Conservation (phyloP, 2,888 invertebrate genomes). For the Drosophila mettleri region DNA sequence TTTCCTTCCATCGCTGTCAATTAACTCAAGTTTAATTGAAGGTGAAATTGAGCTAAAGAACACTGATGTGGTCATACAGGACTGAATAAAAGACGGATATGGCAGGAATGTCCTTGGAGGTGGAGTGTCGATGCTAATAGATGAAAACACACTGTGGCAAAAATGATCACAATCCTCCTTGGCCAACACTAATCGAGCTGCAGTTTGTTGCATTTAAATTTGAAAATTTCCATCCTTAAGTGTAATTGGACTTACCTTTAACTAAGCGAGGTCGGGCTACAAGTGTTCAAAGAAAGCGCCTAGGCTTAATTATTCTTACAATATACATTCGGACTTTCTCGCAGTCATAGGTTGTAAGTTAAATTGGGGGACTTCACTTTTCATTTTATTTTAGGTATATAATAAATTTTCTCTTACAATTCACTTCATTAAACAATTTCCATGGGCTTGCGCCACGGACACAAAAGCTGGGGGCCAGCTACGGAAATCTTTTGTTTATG, state of each 20-base stretch:
- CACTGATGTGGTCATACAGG: slow-evolving; percentile 69
- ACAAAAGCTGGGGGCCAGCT: slow-evolving; percentile 40
- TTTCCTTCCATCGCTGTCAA: slow-evolving; percentile 66
- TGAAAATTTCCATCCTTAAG: slow-evolving; percentile 27
- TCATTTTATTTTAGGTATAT: slow-evolving; percentile 74
- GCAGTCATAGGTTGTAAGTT: slow-evolving; percentile 37
- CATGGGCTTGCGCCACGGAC: slow-evolving; percentile 56
- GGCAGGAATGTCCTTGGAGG: slow-evolving; percentile 1
- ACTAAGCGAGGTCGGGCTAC: not conserved
- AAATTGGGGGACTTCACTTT: slow-evolving; percentile 66
- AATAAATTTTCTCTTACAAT: slow-evolving; percentile 77
- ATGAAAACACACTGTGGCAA: not conserved
- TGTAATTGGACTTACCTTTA: slow-evolving; percentile 45
- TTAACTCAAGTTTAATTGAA: slow-evolving; percentile 79
- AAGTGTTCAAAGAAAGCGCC: slow-evolving; percentile 34
- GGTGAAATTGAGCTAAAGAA: slow-evolving; percentile 66
- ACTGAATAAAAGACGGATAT: slow-evolving; percentile 39
- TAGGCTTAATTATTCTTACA: slow-evolving; percentile 70
- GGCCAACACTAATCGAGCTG: not conserved
- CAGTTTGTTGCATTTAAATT: slow-evolving; percentile 30
- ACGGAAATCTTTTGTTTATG: slow-evolving; percentile 80
- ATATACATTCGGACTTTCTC: slow-evolving; percentile 53
- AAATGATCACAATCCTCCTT: slow-evolving; percentile 6
- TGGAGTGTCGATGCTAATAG: slow-evolving; percentile 5
- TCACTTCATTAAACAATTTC: slow-evolving; percentile 78